Percentiles rank a stretch among this genome's conserved stretches.
These are phyloP conservation scores for Homarus gammarus DNA, from an alignment of 2,888 invertebrate genomes.

Conservation along the genomic window DNA sequence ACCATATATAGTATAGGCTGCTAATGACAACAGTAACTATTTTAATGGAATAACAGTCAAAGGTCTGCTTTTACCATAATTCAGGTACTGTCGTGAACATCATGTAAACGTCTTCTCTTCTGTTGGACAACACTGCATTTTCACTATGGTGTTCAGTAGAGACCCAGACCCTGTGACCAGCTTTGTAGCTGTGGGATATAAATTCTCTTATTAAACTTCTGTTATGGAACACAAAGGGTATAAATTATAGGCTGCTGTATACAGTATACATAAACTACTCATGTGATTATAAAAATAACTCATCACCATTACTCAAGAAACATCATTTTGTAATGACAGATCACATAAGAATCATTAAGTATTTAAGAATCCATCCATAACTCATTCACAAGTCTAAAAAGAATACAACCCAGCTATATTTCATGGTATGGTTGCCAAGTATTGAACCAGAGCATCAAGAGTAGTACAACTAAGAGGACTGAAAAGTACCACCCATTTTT, in stretches of 20 bases:
- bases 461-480: no score
- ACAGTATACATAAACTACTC: neutral
- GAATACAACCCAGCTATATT: no score
- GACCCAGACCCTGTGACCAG: conserved; percentile 54
- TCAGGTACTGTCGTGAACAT: conserved; percentile 1
- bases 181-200: conserved; percentile 37
- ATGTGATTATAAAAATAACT: no score
- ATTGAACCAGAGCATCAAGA: no score
- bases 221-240: neutral
- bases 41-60: neutral
- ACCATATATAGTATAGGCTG: conserved; percentile 3
- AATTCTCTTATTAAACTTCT: neutral
- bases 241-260: neutral
- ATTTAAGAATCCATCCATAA: no score
- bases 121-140: neutral
- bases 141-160: conserved; percentile 40
- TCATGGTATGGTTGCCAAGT: no score
- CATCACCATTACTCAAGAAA: no score
- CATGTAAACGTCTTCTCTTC: neutral
- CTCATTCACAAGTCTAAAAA: no score
- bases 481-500: no score
- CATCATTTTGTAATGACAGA: no score
- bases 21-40: neutral
- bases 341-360: no score
- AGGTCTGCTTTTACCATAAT: neutral